Base-by-base conservation (phyloP, 2,113 vertebrate genomes). In the Phasianus colchicus region DNA sequence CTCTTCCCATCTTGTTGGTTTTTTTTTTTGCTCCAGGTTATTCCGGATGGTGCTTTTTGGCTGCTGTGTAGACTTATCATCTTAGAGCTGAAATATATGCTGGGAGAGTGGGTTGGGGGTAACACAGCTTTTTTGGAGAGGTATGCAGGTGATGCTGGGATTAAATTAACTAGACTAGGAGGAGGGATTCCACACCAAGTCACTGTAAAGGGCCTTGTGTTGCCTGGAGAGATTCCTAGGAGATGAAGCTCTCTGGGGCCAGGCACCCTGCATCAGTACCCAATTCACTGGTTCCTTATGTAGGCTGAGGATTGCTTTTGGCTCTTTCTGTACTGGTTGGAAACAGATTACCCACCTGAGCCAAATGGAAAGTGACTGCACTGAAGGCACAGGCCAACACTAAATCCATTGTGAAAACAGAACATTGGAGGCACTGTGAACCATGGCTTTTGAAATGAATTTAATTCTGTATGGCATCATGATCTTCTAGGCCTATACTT, bases 1-100 rank as follows among this genome's bases (percentile, higher is more conserved):
- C 47, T 77, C 60, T 88, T 57, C 19, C 5, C 0, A 1, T 70
- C 64, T 86, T 0, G 0, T 5, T 54, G n/a, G n/a, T 8, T 27
- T 50, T 4, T 29, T 78, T 86, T 87, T 89, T 87, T 87, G 25
- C 64, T 91, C 47, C 58, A 30, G 58, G 43, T 90, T n/a, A 34
- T 86, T 74, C 20, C 77, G 58, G 65, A 29, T n/a, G 83, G 43
- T 84, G 30, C 45, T 84, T 67, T 69, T 48, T 78, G 57, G 48
- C 63, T 84, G 43, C 66, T 71, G 1, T 45, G 30, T 21, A 78
- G 42, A 27, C 29, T 74, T 0, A 0, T 61, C 1, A 4, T 21
- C 43, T n/a, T n/a, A 42, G 52, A 90, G 64, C 24, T 91, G 79
- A 86, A 89, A 76, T 38, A 36, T 5, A 5, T 40, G n/a, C 38